These are phyloP conservation scores for Notarius lentiginosus DNA, from an alignment of 2,113 vertebrate species.

Conservation along the genomic window DNA sequence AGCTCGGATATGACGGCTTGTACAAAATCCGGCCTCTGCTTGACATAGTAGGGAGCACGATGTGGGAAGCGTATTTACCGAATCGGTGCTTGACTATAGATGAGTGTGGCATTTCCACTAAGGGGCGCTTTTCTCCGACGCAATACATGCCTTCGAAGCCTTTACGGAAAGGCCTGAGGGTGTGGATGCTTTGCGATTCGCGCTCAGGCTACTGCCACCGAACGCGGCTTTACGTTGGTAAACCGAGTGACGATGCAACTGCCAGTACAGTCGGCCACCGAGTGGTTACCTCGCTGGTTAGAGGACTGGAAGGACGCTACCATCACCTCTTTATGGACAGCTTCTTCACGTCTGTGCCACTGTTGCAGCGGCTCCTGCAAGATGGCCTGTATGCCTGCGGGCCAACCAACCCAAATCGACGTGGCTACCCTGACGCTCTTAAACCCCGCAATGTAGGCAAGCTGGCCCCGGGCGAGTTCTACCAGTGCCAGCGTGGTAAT, in stretches of 20 bases:
- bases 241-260: conserved; percentile 64
- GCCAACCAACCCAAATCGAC: conserved; percentile 70
- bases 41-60: conserved; percentile 76
- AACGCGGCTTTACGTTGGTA: conserved; percentile 71
- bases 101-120: conserved; percentile 69
- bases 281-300: conserved; percentile 71
- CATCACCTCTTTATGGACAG: conserved; percentile 80
- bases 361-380: conserved; percentile 73
- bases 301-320: conserved; percentile 74
- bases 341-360: conserved; percentile 77
- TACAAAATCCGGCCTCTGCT: conserved; percentile 78
- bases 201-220: conserved; percentile 79
- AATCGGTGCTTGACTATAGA: conserved; percentile 78
- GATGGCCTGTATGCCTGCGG: conserved; percentile 76
- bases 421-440: conserved; percentile 76
- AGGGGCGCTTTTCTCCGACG: conserved; percentile 73
- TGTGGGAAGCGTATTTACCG: conserved; percentile 77
- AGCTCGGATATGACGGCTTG: conserved; percentile 76
- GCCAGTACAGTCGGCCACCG: conserved; percentile 62
- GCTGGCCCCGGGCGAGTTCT: conserved; percentile 75
- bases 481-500: conserved; percentile 78
- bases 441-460: conserved; percentile 74
- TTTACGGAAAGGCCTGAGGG: conserved; percentile 73
- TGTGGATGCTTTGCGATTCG: conserved; percentile 82
- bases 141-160: conserved; percentile 80